phyloP scores from a whole-genome alignment of 2,113 vertebrate genomes.

The Pterocles gutturalis region DNA sequence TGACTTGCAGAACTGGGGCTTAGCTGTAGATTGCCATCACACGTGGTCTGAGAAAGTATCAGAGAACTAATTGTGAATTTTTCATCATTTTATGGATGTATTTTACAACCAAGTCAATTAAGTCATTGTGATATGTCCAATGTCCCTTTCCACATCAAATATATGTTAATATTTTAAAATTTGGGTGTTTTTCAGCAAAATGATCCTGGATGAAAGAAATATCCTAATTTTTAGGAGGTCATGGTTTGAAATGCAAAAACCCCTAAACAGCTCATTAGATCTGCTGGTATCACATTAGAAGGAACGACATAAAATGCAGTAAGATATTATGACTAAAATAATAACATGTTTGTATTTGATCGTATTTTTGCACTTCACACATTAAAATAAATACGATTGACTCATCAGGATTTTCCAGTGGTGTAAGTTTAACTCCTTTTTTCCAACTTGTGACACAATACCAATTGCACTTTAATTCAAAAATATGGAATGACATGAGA shows the following conservation, averaged over 20 bases:
- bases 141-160: slow-evolving; percentile 25
- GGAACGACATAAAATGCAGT: background rate
- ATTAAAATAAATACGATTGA: background rate
- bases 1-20: background rate
- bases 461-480: background rate
- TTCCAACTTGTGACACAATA: background rate
- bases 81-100: background rate
- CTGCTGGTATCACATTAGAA: slow-evolving; percentile 3
- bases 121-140: background rate
- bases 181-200: slow-evolving; percentile 1
- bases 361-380: background rate
- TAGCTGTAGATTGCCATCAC: background rate
- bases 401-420: background rate
- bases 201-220: slow-evolving; percentile 8
- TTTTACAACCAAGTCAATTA: background rate
- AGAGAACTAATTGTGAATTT: background rate
- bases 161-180: slow-evolving; percentile 34
- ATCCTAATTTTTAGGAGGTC: slow-evolving; percentile 26
- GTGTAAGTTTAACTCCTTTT: background rate
- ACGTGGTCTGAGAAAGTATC: background rate
- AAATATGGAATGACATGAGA: background rate
- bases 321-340: slow-evolving; percentile 31
- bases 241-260: slow-evolving; percentile 62
- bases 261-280: slow-evolving; percentile 23
- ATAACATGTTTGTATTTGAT: slow-evolving; percentile 27